Base-by-base conservation (phyloP, 2,797 vertebrate species). In the Fistularia tabacaria region DNA sequence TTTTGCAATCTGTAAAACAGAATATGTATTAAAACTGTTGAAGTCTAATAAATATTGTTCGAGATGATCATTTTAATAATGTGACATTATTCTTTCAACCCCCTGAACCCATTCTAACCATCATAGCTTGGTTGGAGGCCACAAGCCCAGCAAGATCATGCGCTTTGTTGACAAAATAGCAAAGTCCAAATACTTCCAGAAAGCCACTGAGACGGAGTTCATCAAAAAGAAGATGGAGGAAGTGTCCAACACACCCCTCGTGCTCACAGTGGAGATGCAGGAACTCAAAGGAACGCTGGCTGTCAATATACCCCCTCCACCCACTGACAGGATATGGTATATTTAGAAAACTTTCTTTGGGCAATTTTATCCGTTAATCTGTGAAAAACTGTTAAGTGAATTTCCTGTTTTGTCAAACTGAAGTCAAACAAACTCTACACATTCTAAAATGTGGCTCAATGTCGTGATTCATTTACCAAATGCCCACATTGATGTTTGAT, bases 201-300 rank as follows among this genome's bases (percentile, higher is more conserved):
- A 96, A 85, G 96, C 96, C 62, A 94, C 96, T 7, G 96, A 98
- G 84, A 98, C 94, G 0, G 96, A 98, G 73, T 98, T 98, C 77
- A 98, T 98, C 80, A 98, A 96, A 77, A 98, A 98, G 89, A 98
- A 98, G 80, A 96, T 98, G 42, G 96, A 97, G 76, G 96, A 98
- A 69, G 95, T 98, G 57, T 97, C 96, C 7, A 98, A 98, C 76
- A 98, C 96, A 0, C 96, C 94, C 0, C 88, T 98, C 36, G 87
- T 98, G 81, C 92, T 98, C 59, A 97, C 94, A 1, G 96, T 98
- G 49, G 95, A 97, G 87, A 84, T 98, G 7, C 96, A 98, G 66
- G 94, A 96, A 70, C 94, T 94, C 62, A 85, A 79, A 75, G 96
- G 96, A 77, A 94, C 86, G 1, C 81, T 98, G 80, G 92, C 93